Evolutionary conservation across 2,888 invertebrate genomes (phyloP).

Genomic region (Electrophaes corylata): DNA sequence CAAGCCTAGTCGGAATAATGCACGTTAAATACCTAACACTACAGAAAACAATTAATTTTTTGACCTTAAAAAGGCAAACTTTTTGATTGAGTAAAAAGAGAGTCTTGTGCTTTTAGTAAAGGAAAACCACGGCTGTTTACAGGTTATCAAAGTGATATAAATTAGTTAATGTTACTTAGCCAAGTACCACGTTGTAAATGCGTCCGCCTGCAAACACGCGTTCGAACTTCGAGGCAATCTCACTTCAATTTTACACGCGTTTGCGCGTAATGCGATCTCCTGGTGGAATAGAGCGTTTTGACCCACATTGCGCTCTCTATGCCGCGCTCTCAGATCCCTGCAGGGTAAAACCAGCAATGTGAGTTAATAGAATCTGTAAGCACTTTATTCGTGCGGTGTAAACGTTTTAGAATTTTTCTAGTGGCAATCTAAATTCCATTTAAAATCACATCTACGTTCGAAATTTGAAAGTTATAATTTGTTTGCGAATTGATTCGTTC

Average conservation of each 20-base stretch:
- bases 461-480: too few relatives aligned
- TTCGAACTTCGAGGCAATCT: slow-evolving; percentile 69
- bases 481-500: too few relatives aligned
- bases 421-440: not conserved
- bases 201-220: slow-evolving; percentile 49
- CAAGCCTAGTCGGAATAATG: too few relatives aligned
- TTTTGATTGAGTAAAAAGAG: too few relatives aligned
- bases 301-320: slow-evolving; percentile 41
- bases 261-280: slow-evolving; percentile 71
- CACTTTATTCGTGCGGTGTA: not conserved
- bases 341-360: slow-evolving; percentile 14
- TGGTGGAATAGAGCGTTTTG: slow-evolving; percentile 48
- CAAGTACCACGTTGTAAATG: slow-evolving; percentile 54
- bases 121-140: too few relatives aligned
- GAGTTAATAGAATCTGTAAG: not conserved
- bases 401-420: not conserved
- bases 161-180: too few relatives aligned
- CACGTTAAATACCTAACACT: too few relatives aligned
- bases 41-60: too few relatives aligned
- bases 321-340: not conserved
- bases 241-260: slow-evolving; percentile 79
- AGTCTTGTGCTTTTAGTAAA: too few relatives aligned
- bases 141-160: too few relatives aligned
- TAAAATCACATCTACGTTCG: not conserved
- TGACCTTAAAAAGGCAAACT: too few relatives aligned